Conservation (phyloP, 1,140 invertebrate genomes). For the Venustaconcha ellipsiformis region DNA sequence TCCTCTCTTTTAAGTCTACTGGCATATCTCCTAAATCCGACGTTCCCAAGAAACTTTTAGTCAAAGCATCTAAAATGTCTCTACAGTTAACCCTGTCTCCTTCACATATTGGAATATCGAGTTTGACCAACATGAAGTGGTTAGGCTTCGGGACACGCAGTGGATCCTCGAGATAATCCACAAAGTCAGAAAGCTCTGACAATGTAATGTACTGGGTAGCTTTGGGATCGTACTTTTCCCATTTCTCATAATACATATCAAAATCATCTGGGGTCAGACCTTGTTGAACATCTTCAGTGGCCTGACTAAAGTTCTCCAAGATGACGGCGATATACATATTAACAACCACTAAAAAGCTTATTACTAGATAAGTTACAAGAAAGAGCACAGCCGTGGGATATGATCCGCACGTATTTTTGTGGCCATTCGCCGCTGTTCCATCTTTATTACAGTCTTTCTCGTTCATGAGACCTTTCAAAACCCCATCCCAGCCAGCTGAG, state of each 20-base stretch:
- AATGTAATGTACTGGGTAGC: slow-evolving; percentile 97
- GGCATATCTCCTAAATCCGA: slow-evolving; percentile 71
- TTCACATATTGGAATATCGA: slow-evolving; percentile 99
- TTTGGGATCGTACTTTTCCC: slow-evolving; percentile 98
- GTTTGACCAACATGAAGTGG: slow-evolving; percentile 98
- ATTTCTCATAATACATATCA: slow-evolving; percentile 99
- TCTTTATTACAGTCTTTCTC: slow-evolving; percentile 77
- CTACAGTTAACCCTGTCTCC: slow-evolving; percentile 97
- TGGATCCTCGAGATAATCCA: slow-evolving; percentile 79
- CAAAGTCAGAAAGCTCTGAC: slow-evolving; percentile 92
- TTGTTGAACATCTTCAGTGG: slow-evolving; percentile 98
- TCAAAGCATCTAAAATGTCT: slow-evolving; percentile 95
- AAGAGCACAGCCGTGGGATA: slow-evolving; percentile 94
- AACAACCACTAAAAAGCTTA: slow-evolving; percentile 98
- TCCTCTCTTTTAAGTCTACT: slow-evolving; percentile 75
- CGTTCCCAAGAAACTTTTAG: slow-evolving; percentile 95
- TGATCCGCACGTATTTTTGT: slow-evolving; percentile 91
- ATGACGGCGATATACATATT: slow-evolving; percentile 99
- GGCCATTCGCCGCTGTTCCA: slow-evolving; percentile 50
- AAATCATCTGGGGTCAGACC: slow-evolving; percentile 98
- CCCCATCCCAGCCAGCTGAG: slow-evolving; percentile 96
- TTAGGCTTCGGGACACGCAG: slow-evolving; percentile 95
- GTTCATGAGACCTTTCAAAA: slow-evolving; percentile 95
- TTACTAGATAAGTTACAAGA: slow-evolving; percentile 95
- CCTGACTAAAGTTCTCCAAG: slow-evolving; percentile 98